Base-by-base conservation (phyloP, 2,888 invertebrate species). In the Ophion ventricosus region DNA sequence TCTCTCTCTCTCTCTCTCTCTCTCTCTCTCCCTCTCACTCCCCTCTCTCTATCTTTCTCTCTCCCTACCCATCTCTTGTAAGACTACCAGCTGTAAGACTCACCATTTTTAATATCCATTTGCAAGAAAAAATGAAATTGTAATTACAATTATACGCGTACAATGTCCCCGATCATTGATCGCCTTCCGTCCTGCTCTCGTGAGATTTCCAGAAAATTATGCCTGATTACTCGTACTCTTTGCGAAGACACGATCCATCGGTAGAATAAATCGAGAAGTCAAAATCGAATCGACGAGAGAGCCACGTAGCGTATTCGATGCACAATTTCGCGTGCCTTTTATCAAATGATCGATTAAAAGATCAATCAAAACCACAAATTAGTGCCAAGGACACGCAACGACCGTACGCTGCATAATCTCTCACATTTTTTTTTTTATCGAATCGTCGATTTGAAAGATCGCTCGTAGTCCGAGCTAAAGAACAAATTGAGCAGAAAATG, bases 171-270 rank as follows among this genome's bases (percentile, higher is more conserved):
- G n/a, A 8, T 8, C 35, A 35, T 35, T 35, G 35, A 35, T 49
- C 17, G 49, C 49, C 3, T 49, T 49, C 14, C 49, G 17, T 49
- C 49, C 17, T 17, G 49, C 17, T 17, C 17, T 4, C 49, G 49
- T 4, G 4, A 49, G 14, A 2, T 49, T 17, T 49, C 49, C 2
- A 7, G 14, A 14, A 49, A 17, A 49, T 49, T 17, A 49, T 14
- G 2, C 49, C 2, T 4, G 49, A 49, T 17, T 17, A 17, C 2
- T 49, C 17, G 49, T 4, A 11, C 11, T 4, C 14, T 14, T 11
- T 17, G 49, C 17, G 49, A 49, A 67, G 17, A 80, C 74, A 78
- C 14, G 63, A 64, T 35, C 74, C 66, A 79, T 86, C 84, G 2
- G 29, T 49, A 4, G 2, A 23, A 66, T 11, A 11, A 40, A 66